Conservation (phyloP, 2,113 vertebrate species). For the Geothlypis trichas region DNA sequence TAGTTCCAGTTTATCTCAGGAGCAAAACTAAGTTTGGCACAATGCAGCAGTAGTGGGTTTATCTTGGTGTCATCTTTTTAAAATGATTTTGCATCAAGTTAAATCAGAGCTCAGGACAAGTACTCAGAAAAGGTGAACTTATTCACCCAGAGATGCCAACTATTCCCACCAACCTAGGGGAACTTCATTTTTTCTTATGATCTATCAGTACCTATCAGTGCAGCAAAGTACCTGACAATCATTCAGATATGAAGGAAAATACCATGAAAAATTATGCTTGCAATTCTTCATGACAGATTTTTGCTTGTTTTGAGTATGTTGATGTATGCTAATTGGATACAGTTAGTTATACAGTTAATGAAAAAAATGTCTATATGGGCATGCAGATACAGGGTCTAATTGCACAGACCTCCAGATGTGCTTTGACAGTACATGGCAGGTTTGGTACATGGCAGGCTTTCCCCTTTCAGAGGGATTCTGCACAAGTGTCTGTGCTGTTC, state of each 20-base stretch:
- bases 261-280: not conserved
- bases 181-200: not conserved
- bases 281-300: not conserved
- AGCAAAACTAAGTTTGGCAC: not conserved
- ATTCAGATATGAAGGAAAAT: not conserved
- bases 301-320: not conserved
- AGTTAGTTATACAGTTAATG: not conserved
- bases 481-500: not conserved
- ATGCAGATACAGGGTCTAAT: not conserved
- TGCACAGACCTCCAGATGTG: not conserved
- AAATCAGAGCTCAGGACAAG: not conserved
- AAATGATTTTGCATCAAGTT: not conserved
- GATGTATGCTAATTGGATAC: not conserved
- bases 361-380: not conserved
- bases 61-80: not conserved
- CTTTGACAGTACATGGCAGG: not conserved
- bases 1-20: not conserved
- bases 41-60: not conserved
- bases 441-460: not conserved
- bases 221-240: not conserved
- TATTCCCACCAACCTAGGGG: not conserved
- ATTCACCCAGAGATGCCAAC: not conserved
- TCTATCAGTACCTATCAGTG: not conserved
- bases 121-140: not conserved
- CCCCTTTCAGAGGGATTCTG: not conserved